Conservation (phyloP, 2,113 vertebrate species). For the Trogon surrucura region DNA sequence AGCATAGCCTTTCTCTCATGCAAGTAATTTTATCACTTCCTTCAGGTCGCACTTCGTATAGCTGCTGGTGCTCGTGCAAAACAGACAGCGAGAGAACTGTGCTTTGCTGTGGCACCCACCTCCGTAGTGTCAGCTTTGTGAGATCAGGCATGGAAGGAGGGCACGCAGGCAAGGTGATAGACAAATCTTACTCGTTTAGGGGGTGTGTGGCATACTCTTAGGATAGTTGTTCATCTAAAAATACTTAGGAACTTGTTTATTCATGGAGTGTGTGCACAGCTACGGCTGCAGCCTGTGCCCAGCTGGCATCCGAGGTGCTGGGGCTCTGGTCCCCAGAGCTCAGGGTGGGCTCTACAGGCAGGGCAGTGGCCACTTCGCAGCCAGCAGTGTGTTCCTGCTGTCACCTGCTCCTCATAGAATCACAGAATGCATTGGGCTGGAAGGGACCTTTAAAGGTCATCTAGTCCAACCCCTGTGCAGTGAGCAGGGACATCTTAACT, state of each 20-base stretch:
- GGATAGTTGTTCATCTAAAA: not conserved
- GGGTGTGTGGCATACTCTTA: not conserved
- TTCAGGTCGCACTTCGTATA: not conserved
- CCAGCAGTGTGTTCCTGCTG: accelerated
- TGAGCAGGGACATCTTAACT: too few species aligned
- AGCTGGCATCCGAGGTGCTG: accelerated
- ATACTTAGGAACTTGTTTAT: not conserved
- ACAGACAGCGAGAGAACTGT: not conserved
- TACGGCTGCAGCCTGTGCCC: accelerated
- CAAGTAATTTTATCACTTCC: not conserved
- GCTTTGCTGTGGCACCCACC: not conserved
- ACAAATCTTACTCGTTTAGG: not conserved
- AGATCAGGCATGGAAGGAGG: not conserved
- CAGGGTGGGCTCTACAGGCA: accelerated
- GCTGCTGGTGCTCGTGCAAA: not conserved
- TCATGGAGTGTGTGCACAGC: not conserved
- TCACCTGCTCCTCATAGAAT: too few species aligned
- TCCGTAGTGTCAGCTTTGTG: not conserved
- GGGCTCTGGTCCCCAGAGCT: not conserved
- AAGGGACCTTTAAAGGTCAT: too few species aligned
- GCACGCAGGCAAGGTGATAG: accelerated
- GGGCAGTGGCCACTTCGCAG: accelerated
- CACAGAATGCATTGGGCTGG: too few species aligned
- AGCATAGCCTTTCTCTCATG: not conserved
- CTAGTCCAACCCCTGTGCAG: not conserved